phyloP scores from a whole-genome alignment of 2,888 invertebrate genomes.

The Prosapia bicincta region DNA sequence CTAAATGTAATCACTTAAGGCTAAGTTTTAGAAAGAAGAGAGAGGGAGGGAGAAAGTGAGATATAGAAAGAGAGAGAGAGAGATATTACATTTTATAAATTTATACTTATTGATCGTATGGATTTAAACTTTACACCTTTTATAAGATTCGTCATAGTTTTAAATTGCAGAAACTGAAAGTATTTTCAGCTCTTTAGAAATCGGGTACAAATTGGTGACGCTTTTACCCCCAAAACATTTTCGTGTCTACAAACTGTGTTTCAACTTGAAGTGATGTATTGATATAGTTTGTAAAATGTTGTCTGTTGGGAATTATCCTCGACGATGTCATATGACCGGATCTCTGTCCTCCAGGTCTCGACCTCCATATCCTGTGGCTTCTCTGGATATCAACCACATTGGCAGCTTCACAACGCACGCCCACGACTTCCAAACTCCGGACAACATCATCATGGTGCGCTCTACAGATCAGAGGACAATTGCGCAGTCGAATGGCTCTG shows the following conservation, averaged over 20 bases:
- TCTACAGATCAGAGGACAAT: conserved; percentile 65
- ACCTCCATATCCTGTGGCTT: conserved; percentile 34
- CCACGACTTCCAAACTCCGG: conserved; percentile 42
- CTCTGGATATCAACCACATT: conserved; percentile 40
- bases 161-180: no score
- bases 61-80: no score
- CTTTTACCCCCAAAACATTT: no score
- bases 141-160: no score
- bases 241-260: background rate
- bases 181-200: no score
- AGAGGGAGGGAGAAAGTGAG: no score
- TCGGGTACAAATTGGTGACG: no score
- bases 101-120: no score
- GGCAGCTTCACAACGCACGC: conserved; percentile 40
- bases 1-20: no score
- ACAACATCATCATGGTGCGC: conserved; percentile 58
- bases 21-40: background rate
- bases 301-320: background rate
- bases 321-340: background rate
- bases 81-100: no score
- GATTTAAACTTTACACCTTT: no score
- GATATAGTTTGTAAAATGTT: background rate
- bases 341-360: conserved; percentile 13
- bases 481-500: conserved; percentile 55
- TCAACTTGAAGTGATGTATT: background rate